Conservation (phyloP, 2,888 invertebrate genomes). For the Lasioglossum zephyrum region DNA sequence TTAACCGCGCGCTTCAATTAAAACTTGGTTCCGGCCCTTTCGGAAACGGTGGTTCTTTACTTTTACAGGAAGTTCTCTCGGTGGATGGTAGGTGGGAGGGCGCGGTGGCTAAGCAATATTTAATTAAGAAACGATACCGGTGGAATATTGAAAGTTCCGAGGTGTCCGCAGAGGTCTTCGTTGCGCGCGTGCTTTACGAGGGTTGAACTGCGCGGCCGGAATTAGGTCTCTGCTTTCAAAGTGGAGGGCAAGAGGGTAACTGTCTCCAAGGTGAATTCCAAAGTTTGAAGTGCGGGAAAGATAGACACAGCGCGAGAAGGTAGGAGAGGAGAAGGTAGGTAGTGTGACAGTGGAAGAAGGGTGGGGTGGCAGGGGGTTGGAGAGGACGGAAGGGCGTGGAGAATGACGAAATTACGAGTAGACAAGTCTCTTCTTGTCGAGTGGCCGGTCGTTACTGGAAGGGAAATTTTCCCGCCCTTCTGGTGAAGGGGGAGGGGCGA, state of each 20-base stretch:
- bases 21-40: neutral
- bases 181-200: slow-evolving; percentile 45
- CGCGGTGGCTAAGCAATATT: neutral
- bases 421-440: slow-evolving; percentile 59
- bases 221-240: slow-evolving; percentile 59
- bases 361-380: no score
- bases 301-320: slow-evolving; percentile 8
- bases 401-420: slow-evolving; percentile 67
- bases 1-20: neutral
- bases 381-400: slow-evolving; percentile 50
- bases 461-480: slow-evolving; percentile 38
- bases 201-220: slow-evolving; percentile 48
- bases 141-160: neutral
- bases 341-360: neutral
- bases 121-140: slow-evolving; percentile 24
- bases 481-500: neutral
- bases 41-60: neutral
- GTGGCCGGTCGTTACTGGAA: slow-evolving; percentile 60
- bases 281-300: slow-evolving; percentile 54
- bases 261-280: slow-evolving; percentile 62
- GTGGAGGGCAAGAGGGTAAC: slow-evolving; percentile 62
- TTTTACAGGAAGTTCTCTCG: neutral
- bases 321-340: neutral
- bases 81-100: neutral
- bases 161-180: slow-evolving; percentile 8